Evolutionary conservation across 2,797 vertebrate genomes (phyloP).

Genomic region (Esox masquinongy): DNA sequence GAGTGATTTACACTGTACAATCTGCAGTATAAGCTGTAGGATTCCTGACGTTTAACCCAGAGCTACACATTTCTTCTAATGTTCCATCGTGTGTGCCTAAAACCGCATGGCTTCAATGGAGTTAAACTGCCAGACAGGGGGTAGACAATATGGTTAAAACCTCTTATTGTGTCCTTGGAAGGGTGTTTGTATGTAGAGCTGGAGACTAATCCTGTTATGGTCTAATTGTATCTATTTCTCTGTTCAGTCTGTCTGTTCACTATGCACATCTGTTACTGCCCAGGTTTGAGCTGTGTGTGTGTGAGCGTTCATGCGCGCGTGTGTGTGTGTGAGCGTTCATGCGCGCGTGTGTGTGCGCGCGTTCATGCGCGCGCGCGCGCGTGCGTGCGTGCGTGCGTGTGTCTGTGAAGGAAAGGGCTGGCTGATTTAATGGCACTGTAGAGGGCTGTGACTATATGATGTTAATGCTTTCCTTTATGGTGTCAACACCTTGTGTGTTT

Average conservation of each 20-base stretch:
- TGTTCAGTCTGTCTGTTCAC: slow-evolving; percentile 19
- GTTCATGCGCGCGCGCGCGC: no score
- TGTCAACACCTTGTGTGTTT: slow-evolving; percentile 33
- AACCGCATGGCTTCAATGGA: slow-evolving; percentile 36
- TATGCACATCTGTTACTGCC: slow-evolving; percentile 18
- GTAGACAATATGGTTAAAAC: not conserved
- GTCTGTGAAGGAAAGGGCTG: not conserved
- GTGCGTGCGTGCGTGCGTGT: not conserved
- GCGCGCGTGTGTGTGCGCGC: not conserved
- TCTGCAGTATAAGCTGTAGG: not conserved
- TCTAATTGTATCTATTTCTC: slow-evolving; percentile 8
- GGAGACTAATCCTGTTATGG: not conserved
- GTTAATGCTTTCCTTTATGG: slow-evolving; percentile 7
- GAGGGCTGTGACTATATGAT: not conserved
- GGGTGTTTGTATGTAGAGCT: slow-evolving; percentile 3
- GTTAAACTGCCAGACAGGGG: not conserved
- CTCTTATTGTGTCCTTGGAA: not conserved
- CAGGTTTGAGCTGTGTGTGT: slow-evolving; percentile 4
- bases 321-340: not conserved
- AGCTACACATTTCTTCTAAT: not conserved
- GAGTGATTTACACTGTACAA: slow-evolving; percentile 47
- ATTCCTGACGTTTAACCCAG: not conserved
- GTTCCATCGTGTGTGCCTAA: slow-evolving; percentile 24
- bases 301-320: not conserved
- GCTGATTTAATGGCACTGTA: not conserved